Percentiles rank a stretch among this genome's conserved stretches.
Conservation (phyloP, 2,797 vertebrate genomes). For the Pseudochromis fuscus region DNA sequence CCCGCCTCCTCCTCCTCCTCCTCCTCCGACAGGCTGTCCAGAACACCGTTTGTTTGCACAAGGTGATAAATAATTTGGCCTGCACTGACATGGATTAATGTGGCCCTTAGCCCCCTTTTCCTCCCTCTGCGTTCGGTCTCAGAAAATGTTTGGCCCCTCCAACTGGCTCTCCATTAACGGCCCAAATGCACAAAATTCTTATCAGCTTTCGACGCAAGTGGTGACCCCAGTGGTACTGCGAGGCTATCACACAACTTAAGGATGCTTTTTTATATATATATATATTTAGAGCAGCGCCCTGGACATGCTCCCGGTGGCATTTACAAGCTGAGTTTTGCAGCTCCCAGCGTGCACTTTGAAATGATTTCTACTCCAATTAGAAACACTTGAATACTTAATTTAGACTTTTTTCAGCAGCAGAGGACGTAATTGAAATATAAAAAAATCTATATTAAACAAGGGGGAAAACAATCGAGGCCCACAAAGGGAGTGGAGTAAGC, state of each 20-base stretch:
- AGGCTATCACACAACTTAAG: conserved; percentile 47
- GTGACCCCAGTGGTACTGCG: conserved; percentile 45
- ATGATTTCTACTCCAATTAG: conserved; percentile 51
- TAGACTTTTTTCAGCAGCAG: conserved; percentile 23
- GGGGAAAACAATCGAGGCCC: conserved; percentile 26
- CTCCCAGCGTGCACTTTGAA: conserved; percentile 51
- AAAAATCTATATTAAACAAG: conserved; percentile 10
- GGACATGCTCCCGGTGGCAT: conserved; percentile 38
- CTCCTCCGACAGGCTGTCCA: conserved; percentile 68
- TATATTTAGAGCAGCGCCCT: conserved; percentile 43
- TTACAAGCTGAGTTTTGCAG: conserved; percentile 47
- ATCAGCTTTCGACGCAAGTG: conserved; percentile 63
- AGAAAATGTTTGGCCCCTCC: conserved; percentile 75
- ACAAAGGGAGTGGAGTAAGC: conserved; percentile 45
- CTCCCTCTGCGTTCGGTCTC: conserved; percentile 78
- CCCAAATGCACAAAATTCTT: conserved; percentile 69
- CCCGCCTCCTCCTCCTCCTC: conserved; percentile 30
- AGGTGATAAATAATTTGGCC: conserved; percentile 90
- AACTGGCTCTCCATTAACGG: conserved; percentile 42
- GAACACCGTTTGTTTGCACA: conserved; percentile 84
- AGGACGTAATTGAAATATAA: conserved; percentile 40
- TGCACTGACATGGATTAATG: conserved; percentile 85
- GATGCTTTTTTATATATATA: conserved; percentile 47
- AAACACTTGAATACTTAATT: conserved; percentile 43
- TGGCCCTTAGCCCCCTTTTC: conserved; percentile 82